A percentile compares a stretch with the other conserved stretches of the same genome.
Conservation (phyloP, 1,140 invertebrate genomes). For the Drosophila parvula region DNA sequence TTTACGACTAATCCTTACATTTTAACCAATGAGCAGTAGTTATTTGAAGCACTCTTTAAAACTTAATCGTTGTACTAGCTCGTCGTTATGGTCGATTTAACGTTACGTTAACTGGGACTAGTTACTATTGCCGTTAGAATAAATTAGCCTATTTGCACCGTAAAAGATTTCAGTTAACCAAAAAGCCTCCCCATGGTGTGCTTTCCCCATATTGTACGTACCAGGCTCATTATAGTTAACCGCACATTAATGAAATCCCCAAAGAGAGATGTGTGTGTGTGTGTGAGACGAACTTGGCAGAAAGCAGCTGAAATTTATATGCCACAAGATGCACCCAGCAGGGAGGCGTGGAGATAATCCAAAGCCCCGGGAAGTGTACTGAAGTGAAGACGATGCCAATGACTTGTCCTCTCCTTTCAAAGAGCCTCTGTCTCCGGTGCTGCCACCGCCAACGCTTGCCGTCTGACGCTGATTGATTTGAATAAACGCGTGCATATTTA, state of each 20-base stretch:
- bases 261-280: conserved; percentile 35
- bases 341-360: conserved; percentile 15
- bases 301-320: conserved; percentile 70
- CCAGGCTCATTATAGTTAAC: conserved; percentile 73
- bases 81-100: not conserved
- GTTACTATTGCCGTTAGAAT: conserved; percentile 24
- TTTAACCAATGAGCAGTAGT: not conserved
- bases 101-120: conserved; percentile 10
- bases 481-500: conserved; percentile 81
- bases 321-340: conserved; percentile 54
- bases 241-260: conserved; percentile 77
- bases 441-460: conserved; percentile 8
- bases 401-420: conserved; percentile 27
- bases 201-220: conserved; percentile 10
- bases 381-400: conserved; percentile 25
- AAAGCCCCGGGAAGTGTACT: conserved; percentile 7
- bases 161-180: conserved; percentile 36
- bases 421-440: not conserved
- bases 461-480: conserved; percentile 80
- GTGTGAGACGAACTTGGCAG: conserved; percentile 1
- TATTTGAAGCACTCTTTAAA: not conserved
- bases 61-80: not conserved
- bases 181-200: conserved; percentile 31
- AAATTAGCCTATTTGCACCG: conserved; percentile 34
- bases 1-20: not conserved